phyloP scores from a whole-genome alignment of 2,113 vertebrate species.

The rabbit (Oryctolagus cuniculus) region DNA sequence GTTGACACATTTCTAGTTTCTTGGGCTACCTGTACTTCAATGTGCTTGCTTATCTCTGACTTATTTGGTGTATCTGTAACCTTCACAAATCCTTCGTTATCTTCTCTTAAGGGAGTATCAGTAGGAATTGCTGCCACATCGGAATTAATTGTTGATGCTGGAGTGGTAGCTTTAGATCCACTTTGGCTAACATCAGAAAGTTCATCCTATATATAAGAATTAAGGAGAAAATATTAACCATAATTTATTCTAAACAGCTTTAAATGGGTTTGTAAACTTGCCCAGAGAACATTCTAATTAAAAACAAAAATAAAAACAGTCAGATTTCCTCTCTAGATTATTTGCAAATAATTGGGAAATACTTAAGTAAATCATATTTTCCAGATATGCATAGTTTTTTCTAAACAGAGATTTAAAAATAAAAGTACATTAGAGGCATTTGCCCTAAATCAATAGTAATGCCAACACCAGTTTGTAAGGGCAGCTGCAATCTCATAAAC shows the following conservation, averaged over 20 bases:
- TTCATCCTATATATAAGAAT: conserved; percentile 93
- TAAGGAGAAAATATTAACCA: conserved; percentile 10
- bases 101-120: conserved; percentile 87
- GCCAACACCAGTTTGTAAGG: conserved; percentile 8
- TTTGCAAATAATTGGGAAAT: conserved; percentile 48
- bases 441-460: not conserved
- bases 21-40: conserved; percentile 90
- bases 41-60: conserved; percentile 90
- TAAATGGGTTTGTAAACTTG: conserved; percentile 42
- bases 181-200: conserved; percentile 89
- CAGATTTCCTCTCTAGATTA: not conserved
- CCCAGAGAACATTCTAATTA: not conserved
- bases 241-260: conserved; percentile 48
- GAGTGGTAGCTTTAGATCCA: conserved; percentile 91
- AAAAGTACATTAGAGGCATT: not conserved
- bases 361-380: conserved; percentile 46
- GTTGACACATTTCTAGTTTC: conserved; percentile 91
- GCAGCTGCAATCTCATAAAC: not conserved
- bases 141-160: conserved; percentile 89
- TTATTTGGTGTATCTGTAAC: conserved; percentile 86
- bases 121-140: conserved; percentile 86
- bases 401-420: conserved; percentile 34
- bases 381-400: not conserved
- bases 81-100: conserved; percentile 87
- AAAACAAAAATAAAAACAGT: not conserved